These are phyloP conservation scores for Herpetotheres cachinnans DNA, from an alignment of 2,113 vertebrate genomes.

Conservation along the genomic window DNA sequence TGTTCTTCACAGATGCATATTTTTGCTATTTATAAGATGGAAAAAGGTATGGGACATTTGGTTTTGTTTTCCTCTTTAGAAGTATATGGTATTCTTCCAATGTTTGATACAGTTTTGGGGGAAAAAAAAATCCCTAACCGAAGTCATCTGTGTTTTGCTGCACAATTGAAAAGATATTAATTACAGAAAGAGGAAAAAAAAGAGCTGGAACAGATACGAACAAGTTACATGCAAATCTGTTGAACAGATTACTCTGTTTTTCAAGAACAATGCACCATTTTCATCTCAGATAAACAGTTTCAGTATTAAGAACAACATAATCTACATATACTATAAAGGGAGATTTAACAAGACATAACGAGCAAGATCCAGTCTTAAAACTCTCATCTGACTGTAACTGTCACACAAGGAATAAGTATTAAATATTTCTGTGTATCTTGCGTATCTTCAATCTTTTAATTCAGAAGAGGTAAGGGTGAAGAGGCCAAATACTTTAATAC, in stretches of 20 bases:
- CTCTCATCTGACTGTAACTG: neutral
- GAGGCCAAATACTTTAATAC: neutral
- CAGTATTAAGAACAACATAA: neutral
- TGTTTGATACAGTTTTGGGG: neutral
- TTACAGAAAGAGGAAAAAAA: neutral
- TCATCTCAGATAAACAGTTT: neutral
- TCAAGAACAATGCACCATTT: neutral
- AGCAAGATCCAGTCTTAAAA: neutral
- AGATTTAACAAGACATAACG: neutral
- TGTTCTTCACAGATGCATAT: neutral
- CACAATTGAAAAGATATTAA: neutral
- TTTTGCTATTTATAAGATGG: neutral
- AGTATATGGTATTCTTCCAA: neutral
- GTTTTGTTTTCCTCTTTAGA: neutral
- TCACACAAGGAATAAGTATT: neutral
- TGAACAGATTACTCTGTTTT: neutral
- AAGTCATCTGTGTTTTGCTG: neutral
- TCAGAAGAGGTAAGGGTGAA: neutral
- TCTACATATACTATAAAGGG: neutral
- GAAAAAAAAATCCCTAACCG: neutral
- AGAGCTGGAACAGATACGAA: neutral
- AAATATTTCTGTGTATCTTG: neutral
- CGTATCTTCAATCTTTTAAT: neutral
- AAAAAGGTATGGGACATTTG: neutral
- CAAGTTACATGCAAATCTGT: neutral